Base-by-base conservation (phyloP, 2,888 invertebrate species). In the Mimachlamys varia region DNA sequence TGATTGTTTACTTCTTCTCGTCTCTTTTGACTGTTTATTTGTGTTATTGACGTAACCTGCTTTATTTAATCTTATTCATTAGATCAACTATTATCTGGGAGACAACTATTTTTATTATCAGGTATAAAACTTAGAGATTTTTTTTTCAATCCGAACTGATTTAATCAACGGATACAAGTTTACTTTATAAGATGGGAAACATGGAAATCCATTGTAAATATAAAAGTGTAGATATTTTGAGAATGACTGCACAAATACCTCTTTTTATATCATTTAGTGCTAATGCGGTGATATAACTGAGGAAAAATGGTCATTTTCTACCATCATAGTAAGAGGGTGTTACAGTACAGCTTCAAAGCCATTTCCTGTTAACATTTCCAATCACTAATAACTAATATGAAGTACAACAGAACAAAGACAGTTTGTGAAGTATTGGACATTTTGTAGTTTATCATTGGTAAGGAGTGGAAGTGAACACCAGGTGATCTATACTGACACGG, bases 131-230 rank as follows among this genome's bases (percentile, higher is more conserved):
- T 19, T n/a, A 10, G 7, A 58, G 58, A 19, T 7, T 22, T 58
- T 58, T 22, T n/a, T 58, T 19, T 58, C 19, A 19, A 22, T 58
- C 58, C 19, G 7, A 58, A 58, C n/a, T 58, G 76, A n/a, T 62
- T 62, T 33, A 10, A 33, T 33, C 33, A 76, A 76, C 76, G 27
- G 33, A 33, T 33, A 76, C 22, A 33, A 27, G 7, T 12, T 76
- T 13, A 76, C 33, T 33, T 33, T 33, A 10, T 22, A 15, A 33
- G 27, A 12, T 12, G 12, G 33, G 33, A 76, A 76, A 76, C 19
- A 53, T 53, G 12, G 76, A 76, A 76, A 76, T 76, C 76, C 76
- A 76, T 76, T 76, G 12, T 76, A 33, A 27, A 76, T 76, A 76
- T 58, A 22, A 58, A 58, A 58, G 19, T 58, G 22, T 58, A 58